Conservation (phyloP, 2,888 invertebrate species). For the Argyra leucocephala region DNA sequence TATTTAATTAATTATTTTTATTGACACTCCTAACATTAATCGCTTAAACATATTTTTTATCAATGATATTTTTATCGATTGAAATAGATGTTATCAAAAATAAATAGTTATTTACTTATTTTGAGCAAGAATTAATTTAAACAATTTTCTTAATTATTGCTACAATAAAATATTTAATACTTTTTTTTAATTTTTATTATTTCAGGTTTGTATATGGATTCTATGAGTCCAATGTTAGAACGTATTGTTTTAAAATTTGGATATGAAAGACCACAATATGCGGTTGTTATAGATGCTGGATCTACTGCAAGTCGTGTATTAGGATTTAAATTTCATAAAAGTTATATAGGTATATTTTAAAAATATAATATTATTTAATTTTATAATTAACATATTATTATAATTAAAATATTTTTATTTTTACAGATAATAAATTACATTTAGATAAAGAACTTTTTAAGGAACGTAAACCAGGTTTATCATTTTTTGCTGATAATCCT, state of each 20-base stretch:
- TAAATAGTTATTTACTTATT: too few species aligned
- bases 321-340: slow-evolving; percentile 73
- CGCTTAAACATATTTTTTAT: too few species aligned
- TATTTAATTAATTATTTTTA: too few species aligned
- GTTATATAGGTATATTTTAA: slow-evolving; percentile 53
- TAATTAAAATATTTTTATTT: slow-evolving; percentile 20
- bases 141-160: slow-evolving; percentile 10
- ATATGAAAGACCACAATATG: slow-evolving; percentile 62
- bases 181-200: slow-evolving; percentile 11
- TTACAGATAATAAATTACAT: slow-evolving; percentile 58
- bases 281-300: slow-evolving; percentile 87
- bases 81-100: too few species aligned
- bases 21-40: too few species aligned
- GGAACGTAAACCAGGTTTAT: slow-evolving; percentile 83
- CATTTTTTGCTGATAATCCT: slow-evolving; percentile 75
- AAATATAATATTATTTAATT: slow-evolving; percentile 9
- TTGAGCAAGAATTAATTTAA: too few species aligned
- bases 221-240: slow-evolving; percentile 50
- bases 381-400: background rate
- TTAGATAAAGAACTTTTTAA: slow-evolving; percentile 73
- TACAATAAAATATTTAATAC: too few species aligned
- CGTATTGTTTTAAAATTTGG: slow-evolving; percentile 64
- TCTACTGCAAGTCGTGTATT: slow-evolving; percentile 83
- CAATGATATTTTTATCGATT: too few species aligned
- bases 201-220: slow-evolving; percentile 39